Evolutionary conservation across 1,140 invertebrate species (phyloP), one percentile per base, ranked within the genome.

Genomic region (Lepidostoma basale): DNA sequence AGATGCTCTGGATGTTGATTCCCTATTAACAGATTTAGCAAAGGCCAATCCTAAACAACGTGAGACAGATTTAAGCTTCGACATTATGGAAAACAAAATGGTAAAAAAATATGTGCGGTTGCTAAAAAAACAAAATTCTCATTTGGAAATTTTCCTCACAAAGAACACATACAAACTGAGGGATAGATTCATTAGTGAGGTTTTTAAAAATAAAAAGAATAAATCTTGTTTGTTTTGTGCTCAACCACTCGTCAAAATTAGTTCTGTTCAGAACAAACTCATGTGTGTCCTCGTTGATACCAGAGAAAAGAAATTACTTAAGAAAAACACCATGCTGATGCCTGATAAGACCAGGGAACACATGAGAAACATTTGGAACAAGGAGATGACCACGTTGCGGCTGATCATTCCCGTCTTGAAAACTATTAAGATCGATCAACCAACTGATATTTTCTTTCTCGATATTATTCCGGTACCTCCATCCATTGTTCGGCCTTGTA

Each of bases 381-480:
- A 91, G 68, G 93, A 98, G 75, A 84, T 84, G 16, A 81, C 88
- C 4, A 81, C 95, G 39, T 76, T 99, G 0, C 80, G 81, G 71
- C 77, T 88, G 3, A 78, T 97, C 3, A 87, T 92, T 56, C 92
- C 94, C 0, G 86, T 93, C 58, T 80, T 98, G 3, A 85, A 80
- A 75, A 64, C 78, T 76, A 36, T 80, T 8, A 79, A 84, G 0
- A 69, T 73, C 0, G 77, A 87, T 69, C 82, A 87, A 77, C 90
- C 95, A 0, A 92, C 93, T 9, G 94, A 99, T 84, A 77, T 93
- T 49, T 95, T 99, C 77, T 99, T 98, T 74, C 85, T 95, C 73
- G 88, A 94, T 67, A 81, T 90, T 0, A 77, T 99, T 39, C 86
- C 92, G 6, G 95, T 99, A 2, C 84, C 94, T 25, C 96, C 98